Percentiles rank a stretch among this genome's conserved stretches.
Conservation (phyloP, 1,140 invertebrate genomes). For the Pinna nobilis region DNA sequence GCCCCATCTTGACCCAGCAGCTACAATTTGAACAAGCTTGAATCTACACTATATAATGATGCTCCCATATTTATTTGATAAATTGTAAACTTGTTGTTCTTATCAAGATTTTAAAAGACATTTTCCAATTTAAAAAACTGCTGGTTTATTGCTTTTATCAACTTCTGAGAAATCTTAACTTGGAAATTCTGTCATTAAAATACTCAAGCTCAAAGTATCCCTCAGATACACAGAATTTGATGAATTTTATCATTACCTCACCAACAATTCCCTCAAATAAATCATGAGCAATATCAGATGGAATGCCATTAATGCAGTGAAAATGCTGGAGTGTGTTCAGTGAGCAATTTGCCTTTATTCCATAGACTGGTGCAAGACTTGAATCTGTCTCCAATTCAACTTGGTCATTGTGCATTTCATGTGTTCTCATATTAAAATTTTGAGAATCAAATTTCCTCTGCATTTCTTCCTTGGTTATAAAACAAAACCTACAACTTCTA, state of each 20-base stretch:
- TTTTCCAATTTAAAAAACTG: too few relatives aligned
- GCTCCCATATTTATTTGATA: too few relatives aligned
- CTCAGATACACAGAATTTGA: slow-evolving; percentile 14
- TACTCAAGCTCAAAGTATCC: slow-evolving; percentile 17
- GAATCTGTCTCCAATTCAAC: not conserved
- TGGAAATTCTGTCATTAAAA: slow-evolving; percentile 7
- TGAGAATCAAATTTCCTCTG: not conserved
- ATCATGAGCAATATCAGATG: slow-evolving; percentile 35
- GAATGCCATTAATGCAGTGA: slow-evolving; percentile 17
- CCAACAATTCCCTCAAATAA: slow-evolving; percentile 33
- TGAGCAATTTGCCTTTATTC: slow-evolving; percentile 6
- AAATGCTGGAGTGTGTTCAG: slow-evolving; percentile 17
- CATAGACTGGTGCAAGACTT: slow-evolving; percentile 23
- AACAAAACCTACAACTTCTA: slow-evolving; percentile 34
- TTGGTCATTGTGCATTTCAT: slow-evolving; percentile 21
- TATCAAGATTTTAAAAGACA: too few relatives aligned
- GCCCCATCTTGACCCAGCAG: too few relatives aligned
- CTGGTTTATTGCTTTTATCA: slow-evolving; percentile 22
- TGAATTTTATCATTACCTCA: slow-evolving; percentile 18
- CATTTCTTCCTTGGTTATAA: slow-evolving; percentile 12
- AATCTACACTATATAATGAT: too few relatives aligned
- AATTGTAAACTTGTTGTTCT: too few relatives aligned
- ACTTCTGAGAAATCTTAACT: slow-evolving; percentile 19
- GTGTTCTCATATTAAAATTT: slow-evolving; percentile 13
- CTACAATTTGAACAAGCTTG: too few relatives aligned